Conservation (phyloP, 2,888 invertebrate species). For the Eilema depressum region DNA sequence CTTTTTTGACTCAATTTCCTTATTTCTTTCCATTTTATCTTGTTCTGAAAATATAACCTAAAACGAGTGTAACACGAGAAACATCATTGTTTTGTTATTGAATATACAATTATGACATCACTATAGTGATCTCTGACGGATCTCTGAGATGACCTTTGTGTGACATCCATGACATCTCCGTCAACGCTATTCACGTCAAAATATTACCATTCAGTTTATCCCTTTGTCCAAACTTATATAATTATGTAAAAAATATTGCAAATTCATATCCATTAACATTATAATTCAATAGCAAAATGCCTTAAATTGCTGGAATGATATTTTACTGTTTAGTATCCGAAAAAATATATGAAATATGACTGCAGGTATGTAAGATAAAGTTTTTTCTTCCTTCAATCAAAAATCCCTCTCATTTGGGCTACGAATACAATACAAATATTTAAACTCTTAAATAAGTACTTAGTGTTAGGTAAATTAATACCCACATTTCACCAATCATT, state of each 20-base stretch:
- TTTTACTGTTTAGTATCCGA: neutral
- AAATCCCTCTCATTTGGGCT: neutral
- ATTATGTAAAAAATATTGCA: neutral
- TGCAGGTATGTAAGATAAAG: neutral
- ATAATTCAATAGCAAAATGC: neutral
- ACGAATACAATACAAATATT: neutral
- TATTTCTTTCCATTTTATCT: neutral
- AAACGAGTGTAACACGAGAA: neutral
- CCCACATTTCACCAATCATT: too few relatives aligned
- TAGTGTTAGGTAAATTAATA: too few relatives aligned
- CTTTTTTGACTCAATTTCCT: neutral
- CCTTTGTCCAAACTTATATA: neutral
- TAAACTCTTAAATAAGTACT: neutral
- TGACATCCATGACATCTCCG: too few relatives aligned
- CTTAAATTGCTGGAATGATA: neutral
- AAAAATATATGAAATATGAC: constrained; percentile 5
- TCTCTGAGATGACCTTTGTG: neutral
- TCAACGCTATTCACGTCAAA: neutral
- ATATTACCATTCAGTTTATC: neutral
- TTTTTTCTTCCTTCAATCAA: neutral
- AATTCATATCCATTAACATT: neutral
- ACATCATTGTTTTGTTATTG: neutral
- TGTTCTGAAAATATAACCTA: neutral
- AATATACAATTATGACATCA: neutral
- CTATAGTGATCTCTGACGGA: neutral